Evolutionary conservation across 1,140 invertebrate species (phyloP).

Genomic region (Trichonephila clavata): DNA sequence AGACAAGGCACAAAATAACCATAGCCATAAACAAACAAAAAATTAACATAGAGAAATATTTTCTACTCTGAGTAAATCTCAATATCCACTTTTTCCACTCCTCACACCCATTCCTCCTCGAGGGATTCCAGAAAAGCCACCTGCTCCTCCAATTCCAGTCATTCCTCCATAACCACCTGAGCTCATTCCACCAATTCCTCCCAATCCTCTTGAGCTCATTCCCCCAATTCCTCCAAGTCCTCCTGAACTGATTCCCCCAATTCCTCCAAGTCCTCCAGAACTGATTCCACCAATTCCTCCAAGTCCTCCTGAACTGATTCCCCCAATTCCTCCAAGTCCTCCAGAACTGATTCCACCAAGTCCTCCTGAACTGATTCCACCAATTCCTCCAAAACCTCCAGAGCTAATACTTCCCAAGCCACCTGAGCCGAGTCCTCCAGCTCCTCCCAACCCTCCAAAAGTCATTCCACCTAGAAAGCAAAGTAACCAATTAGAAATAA

Average conservation of each 20-base stretch:
- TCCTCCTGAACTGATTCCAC: too few relatives aligned
- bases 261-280: not conserved
- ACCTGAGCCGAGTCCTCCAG: not conserved
- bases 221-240: not conserved
- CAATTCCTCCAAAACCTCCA: too few relatives aligned
- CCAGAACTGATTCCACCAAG: not conserved
- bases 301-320: not conserved
- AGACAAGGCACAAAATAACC: too few relatives aligned
- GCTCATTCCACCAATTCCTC: not conserved
- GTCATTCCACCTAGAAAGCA: not conserved
- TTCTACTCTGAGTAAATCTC: not conserved
- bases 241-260: not conserved
- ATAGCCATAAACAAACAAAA: not conserved
- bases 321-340: not conserved
- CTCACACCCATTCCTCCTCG: not conserved
- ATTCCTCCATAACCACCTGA: not conserved
- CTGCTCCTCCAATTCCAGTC: not conserved
- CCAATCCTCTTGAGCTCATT: not conserved
- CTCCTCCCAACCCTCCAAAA: not conserved
- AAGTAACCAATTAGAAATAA: not conserved
- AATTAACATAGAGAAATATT: not conserved
- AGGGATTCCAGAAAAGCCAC: not conserved
- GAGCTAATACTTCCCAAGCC: too few relatives aligned
- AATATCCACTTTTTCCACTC: slow-evolving; percentile 64
- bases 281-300: not conserved